A percentile compares a stretch with the other conserved stretches of the same genome.
Evolutionary conservation across 2,888 invertebrate genomes (phyloP).

Genomic region (Adelognathus sp.): DNA sequence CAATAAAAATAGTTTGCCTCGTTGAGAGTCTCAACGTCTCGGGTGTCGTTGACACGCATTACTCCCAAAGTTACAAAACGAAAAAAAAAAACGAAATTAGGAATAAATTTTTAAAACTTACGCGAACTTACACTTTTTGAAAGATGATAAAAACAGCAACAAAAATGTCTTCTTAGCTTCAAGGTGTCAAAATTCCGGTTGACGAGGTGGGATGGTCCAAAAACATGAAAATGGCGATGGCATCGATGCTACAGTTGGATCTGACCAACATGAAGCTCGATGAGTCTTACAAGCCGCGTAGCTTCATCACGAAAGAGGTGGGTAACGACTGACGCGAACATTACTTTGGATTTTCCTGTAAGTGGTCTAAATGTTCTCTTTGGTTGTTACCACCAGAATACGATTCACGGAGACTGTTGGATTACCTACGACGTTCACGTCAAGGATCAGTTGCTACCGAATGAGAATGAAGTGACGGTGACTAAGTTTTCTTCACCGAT

Average conservation of each 20-base stretch:
- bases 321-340: slow-evolving; percentile 80
- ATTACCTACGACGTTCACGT: slow-evolving; percentile 75
- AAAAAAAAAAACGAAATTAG: too few relatives aligned
- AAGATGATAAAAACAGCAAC: too few relatives aligned
- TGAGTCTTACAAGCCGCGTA: slow-evolving; percentile 64
- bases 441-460: slow-evolving; percentile 37
- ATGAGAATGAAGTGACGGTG: slow-evolving; percentile 67
- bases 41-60: too few relatives aligned
- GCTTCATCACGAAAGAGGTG: slow-evolving; percentile 76
- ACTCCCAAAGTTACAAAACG: too few relatives aligned
- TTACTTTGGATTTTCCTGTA: too few relatives aligned
- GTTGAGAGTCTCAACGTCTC: too few relatives aligned
- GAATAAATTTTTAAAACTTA: too few relatives aligned
- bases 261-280: slow-evolving; percentile 58
- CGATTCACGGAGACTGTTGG: slow-evolving; percentile 77
- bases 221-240: slow-evolving; percentile 80
- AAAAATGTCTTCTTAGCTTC: too few relatives aligned
- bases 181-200: slow-evolving; percentile 71
- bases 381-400: slow-evolving; percentile 81
- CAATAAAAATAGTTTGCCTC: too few relatives aligned
- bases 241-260: slow-evolving; percentile 79
- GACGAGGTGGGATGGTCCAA: slow-evolving; percentile 76
- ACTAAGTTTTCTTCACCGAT: slow-evolving; percentile 74
- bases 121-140: too few relatives aligned
- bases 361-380: slow-evolving; percentile 78